Conservation (phyloP, 2,113 vertebrate species). For the Aegithalos caudatus region DNA sequence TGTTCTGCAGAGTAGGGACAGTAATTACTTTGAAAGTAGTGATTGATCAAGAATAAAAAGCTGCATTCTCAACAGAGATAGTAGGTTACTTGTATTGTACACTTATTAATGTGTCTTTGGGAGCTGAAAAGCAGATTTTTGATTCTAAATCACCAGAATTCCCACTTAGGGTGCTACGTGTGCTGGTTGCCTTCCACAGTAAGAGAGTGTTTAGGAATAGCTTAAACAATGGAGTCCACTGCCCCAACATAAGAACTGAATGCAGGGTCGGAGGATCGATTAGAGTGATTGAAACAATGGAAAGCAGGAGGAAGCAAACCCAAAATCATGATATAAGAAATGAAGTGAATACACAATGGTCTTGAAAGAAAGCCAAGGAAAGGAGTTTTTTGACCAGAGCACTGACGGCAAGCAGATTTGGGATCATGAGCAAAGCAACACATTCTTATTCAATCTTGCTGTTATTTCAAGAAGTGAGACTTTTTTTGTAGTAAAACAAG, state of each 20-base stretch:
- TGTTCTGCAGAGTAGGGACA: background rate
- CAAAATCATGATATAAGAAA: background rate
- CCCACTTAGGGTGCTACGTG: background rate
- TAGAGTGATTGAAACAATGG: background rate
- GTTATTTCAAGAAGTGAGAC: background rate
- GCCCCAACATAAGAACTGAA: background rate
- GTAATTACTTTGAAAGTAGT: background rate
- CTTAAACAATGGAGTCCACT: background rate
- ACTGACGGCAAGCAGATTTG: background rate
- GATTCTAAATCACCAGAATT: background rate
- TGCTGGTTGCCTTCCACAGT: background rate
- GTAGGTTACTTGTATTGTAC: background rate
- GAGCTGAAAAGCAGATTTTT: background rate
- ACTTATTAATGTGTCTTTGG: background rate
- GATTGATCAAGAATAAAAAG: background rate
- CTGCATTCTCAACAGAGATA: background rate
- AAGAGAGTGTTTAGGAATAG: background rate
- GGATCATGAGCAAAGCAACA: background rate
- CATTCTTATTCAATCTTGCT: background rate
- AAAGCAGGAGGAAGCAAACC: background rate
- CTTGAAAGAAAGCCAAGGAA: conserved; percentile 12
- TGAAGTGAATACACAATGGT: background rate
- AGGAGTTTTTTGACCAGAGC: background rate
- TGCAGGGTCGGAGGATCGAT: background rate
- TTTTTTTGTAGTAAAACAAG: conserved; percentile 4